These are phyloP conservation scores for Scaptomyza caliginosa DNA, from an alignment of 2,888 invertebrate species.

Conservation along the genomic window DNA sequence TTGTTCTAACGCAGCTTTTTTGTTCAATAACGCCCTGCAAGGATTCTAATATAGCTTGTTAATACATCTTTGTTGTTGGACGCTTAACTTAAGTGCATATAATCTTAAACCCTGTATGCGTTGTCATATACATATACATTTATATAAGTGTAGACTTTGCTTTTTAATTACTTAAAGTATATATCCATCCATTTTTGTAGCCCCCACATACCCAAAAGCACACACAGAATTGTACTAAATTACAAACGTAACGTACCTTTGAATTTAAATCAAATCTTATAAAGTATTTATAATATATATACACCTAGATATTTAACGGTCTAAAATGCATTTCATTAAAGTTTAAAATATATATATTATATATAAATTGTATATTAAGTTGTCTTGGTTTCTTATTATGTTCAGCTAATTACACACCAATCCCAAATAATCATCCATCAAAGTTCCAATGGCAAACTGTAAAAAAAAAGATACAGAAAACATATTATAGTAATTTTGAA, in stretches of 20 bases:
- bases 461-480: slow-evolving; percentile 77
- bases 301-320: slow-evolving; percentile 62
- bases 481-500: background rate
- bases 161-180: slow-evolving; percentile 50
- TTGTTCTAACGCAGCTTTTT: background rate
- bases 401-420: slow-evolving; percentile 85
- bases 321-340: slow-evolving; percentile 77
- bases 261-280: slow-evolving; percentile 78
- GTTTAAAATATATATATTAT: slow-evolving; percentile 62
- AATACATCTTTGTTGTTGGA: slow-evolving; percentile 32
- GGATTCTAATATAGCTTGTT: slow-evolving; percentile 37
- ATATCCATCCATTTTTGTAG: slow-evolving; percentile 59
- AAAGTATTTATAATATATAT: slow-evolving; percentile 74
- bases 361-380: slow-evolving; percentile 38
- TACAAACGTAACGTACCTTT: slow-evolving; percentile 75
- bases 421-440: slow-evolving; percentile 99
- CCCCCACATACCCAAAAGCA: slow-evolving; percentile 28
- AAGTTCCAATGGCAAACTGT: slow-evolving; percentile 98
- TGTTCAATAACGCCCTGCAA: slow-evolving; percentile 17
- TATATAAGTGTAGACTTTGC: slow-evolving; percentile 43
- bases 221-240: slow-evolving; percentile 62
- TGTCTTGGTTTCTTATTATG: background rate
- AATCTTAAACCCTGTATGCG: slow-evolving; percentile 39
- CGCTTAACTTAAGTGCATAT: slow-evolving; percentile 51
- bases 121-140: background rate